These are phyloP conservation scores for Etheostoma perlongum DNA, from an alignment of 2,797 vertebrate genomes.

Conservation along the genomic window DNA sequence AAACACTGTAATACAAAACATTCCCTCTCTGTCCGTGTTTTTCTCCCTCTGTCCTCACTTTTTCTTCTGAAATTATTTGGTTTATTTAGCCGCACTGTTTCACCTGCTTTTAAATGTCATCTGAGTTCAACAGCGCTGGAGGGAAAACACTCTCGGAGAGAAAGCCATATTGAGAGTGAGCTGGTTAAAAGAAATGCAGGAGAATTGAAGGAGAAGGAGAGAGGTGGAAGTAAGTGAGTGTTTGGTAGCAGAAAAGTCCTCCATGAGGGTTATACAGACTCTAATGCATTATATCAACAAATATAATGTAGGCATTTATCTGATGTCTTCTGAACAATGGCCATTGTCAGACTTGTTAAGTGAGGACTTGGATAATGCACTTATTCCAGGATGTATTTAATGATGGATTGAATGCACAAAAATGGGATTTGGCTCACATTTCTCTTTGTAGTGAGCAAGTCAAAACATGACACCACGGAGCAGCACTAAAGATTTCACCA, in stretches of 20 bases:
- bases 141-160: slow-evolving; percentile 54
- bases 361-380: slow-evolving; percentile 5
- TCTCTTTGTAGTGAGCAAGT: background rate
- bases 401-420: slow-evolving; percentile 1
- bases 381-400: slow-evolving; percentile 13
- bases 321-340: slow-evolving; percentile 25
- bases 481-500: background rate
- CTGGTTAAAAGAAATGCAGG: slow-evolving; percentile 36
- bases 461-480: background rate
- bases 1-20: slow-evolving; percentile 34
- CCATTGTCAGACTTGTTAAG: slow-evolving; percentile 13
- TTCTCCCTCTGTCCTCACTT: slow-evolving; percentile 20
- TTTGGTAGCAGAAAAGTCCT: slow-evolving; percentile 34
- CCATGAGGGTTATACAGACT: slow-evolving; percentile 12
- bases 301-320: slow-evolving; percentile 37
- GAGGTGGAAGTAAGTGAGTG: slow-evolving; percentile 1
- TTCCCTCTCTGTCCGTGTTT: slow-evolving; percentile 17
- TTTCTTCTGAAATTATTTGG: slow-evolving; percentile 46
- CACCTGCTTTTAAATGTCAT: slow-evolving; percentile 65
- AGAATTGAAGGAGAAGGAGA: slow-evolving; percentile 8
- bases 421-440: slow-evolving; percentile 9
- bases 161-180: slow-evolving; percentile 51
- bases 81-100: slow-evolving; percentile 64
- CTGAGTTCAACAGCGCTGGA: slow-evolving; percentile 61
- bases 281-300: slow-evolving; percentile 12